phyloP scores from a whole-genome alignment of 2,888 invertebrate genomes.

The Ophion ellenae region DNA sequence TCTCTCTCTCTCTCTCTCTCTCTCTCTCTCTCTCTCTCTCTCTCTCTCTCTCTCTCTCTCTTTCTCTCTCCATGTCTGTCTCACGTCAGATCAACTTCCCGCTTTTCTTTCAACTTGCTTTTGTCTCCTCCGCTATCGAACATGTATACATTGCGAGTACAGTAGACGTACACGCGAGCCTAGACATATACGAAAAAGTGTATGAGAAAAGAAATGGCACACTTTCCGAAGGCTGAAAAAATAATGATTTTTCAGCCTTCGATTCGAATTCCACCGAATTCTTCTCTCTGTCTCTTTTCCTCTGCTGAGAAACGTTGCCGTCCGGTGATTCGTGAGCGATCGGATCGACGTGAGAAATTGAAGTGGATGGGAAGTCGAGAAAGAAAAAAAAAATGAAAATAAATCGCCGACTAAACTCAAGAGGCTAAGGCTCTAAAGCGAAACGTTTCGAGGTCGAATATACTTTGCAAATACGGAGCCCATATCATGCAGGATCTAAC shows the following conservation, averaged over 20 bases:
- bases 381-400: neutral
- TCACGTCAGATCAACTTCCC: conserved; percentile 47
- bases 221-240: too few relatives aligned
- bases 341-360: neutral
- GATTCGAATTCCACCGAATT: too few relatives aligned
- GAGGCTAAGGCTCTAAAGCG: too few relatives aligned
- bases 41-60: neutral
- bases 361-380: neutral
- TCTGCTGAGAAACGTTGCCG: too few relatives aligned
- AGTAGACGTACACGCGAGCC: too few relatives aligned
- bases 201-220: neutral
- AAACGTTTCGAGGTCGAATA: too few relatives aligned
- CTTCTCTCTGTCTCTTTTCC: too few relatives aligned
- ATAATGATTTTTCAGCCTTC: too few relatives aligned
- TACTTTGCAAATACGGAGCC: neutral
- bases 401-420: too few relatives aligned
- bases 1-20: neutral
- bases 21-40: neutral
- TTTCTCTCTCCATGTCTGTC: neutral
- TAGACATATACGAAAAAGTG: neutral
- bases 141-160: neutral
- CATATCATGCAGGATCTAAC: conserved; percentile 17
- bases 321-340: too few relatives aligned
- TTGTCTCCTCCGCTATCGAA: neutral
- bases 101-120: conserved; percentile 17